These are phyloP conservation scores for Himantopus leucocephalus DNA, from an alignment of 2,113 vertebrate genomes.

Conservation along the genomic window DNA sequence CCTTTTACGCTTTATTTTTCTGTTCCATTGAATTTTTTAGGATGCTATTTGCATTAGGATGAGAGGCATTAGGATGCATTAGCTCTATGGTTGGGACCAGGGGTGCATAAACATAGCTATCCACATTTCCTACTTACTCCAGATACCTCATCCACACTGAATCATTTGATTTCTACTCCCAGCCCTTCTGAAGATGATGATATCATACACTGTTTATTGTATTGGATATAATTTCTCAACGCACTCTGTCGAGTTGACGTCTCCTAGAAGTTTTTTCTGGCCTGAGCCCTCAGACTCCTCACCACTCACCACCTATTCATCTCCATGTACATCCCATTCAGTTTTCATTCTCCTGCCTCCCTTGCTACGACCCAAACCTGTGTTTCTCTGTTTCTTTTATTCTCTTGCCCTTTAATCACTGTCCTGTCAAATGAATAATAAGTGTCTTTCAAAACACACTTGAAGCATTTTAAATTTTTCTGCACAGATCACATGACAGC, in stretches of 20 bases:
- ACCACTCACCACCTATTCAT: no score
- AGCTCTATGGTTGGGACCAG: neutral
- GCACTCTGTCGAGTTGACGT: neutral
- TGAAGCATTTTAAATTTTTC: neutral
- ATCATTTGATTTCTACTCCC: neutral
- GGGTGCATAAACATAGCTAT: neutral
- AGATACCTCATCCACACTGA: neutral
- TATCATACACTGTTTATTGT: neutral
- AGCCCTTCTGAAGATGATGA: neutral
- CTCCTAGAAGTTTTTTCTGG: neutral
- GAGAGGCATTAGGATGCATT: neutral
- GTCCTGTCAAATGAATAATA: neutral
- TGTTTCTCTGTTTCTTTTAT: neutral
- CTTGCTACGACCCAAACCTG: neutral
- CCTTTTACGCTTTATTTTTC: neutral
- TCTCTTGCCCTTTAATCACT: neutral
- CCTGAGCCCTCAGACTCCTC: neutral
- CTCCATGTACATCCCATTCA: neutral
- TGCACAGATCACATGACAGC: neutral
- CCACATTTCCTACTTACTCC: neutral
- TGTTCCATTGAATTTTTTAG: neutral
- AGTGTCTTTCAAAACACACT: neutral
- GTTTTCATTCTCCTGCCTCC: neutral
- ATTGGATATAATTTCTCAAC: neutral
- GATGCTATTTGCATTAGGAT: neutral